A percentile compares a stretch with the other conserved stretches of the same genome.
Evolutionary conservation across 1,140 invertebrate species (phyloP).

Genomic region (Cotesia vestalis): DNA sequence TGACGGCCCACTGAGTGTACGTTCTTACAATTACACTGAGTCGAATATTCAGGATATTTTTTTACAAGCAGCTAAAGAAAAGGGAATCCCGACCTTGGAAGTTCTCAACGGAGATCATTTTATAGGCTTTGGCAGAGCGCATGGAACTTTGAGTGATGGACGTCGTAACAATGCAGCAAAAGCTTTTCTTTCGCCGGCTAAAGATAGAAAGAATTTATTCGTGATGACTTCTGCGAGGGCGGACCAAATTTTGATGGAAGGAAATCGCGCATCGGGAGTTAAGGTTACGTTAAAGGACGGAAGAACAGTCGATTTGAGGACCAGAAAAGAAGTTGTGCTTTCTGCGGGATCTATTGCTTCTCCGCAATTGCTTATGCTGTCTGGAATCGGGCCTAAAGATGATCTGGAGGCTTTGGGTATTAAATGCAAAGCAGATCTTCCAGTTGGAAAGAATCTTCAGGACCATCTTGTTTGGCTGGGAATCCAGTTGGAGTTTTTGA

Average conservation of each 20-base stretch:
- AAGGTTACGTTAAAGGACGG: no score
- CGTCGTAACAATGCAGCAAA: constrained; percentile 72
- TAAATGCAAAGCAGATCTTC: constrained; percentile 76
- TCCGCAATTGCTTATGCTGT: constrained; percentile 88
- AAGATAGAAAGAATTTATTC: no score
- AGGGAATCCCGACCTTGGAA: constrained; percentile 58
- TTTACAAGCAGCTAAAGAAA: constrained; percentile 54
- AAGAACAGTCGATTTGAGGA: no score
- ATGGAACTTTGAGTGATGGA: constrained; percentile 66
- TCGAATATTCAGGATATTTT: constrained; percentile 56
- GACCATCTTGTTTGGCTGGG: constrained; percentile 72
- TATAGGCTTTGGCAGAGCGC: constrained; percentile 65
- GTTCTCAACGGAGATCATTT: constrained; percentile 58
- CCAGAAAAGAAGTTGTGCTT: no score
- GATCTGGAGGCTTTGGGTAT: constrained; percentile 81
- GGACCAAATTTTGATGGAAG: no score
- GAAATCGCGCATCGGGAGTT: no score
- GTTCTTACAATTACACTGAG: constrained; percentile 64
- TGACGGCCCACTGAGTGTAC: constrained; percentile 56
- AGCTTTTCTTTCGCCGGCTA: constrained; percentile 70
- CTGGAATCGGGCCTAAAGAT: constrained; percentile 83
- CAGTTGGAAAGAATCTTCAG: constrained; percentile 85
- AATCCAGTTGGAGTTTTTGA: no score
- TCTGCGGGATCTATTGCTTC: no score
- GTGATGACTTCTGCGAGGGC: no score